Base-by-base conservation (phyloP, 2,113 vertebrate species). In the Stomatorhinus ivindoensis region DNA sequence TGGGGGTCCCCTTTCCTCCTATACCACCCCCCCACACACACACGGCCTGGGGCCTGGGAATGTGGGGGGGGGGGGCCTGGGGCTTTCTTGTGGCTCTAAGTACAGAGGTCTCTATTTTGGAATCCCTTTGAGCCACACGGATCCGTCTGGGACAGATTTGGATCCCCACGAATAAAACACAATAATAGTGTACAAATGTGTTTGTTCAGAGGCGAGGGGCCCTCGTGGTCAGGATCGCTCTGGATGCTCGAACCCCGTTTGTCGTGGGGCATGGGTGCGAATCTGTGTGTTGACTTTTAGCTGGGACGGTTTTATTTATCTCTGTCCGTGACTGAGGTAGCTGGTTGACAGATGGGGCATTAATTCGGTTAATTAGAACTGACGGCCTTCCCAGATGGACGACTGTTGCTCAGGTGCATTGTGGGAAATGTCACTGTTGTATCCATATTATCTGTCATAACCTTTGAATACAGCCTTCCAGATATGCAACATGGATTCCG, bases 141-240 rank as follows among this genome's bases (percentile, higher is more conserved):
- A 89, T 42, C 90, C 90, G 91, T 91, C 89, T 92, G 92, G 91
- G 90, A 92, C 83, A 91, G 89, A 91, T 92, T 92, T 89, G 83
- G 88, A 91, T 89, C 39, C 84, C 84, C 69, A 76, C 42, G 69
- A 76, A 76, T 39, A 76, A 86, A 90, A 88, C 88, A 89, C 87
- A 91, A 90, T 91, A 89, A 91, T 90, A 91, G 91, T 89, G 90
- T 90, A 90, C 90, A 91, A 92, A 92, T 92, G 90, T 90, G 91
- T 90, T 92, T 92, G 91, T 90, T 91, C 89, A 92, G 89, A 89
- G 90, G 89, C 87, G 91, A 76, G 53, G 90, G n/a, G 50, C 76
- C 44, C 87, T 91, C 76, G 92, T 87, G 3, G 48, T 6, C 1
- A 48, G 76, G 46, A 24, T 44, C 13, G n/a, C 3, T 44, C 46